These are phyloP conservation scores for Andricus quercusramuli DNA, from an alignment of 2,888 invertebrate species.

Conservation along the genomic window DNA sequence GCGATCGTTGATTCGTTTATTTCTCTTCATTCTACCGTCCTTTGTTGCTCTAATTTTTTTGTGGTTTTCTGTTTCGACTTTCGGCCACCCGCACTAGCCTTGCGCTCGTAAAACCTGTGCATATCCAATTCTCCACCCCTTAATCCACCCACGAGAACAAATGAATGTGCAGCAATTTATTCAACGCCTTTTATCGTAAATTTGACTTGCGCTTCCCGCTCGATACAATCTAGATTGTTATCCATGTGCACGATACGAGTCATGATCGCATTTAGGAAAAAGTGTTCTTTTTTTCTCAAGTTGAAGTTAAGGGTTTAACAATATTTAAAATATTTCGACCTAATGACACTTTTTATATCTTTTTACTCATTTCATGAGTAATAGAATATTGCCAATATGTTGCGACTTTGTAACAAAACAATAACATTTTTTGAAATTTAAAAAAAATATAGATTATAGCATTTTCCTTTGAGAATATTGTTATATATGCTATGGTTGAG, in stretches of 20 bases:
- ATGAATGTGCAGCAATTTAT: conserved; percentile 41
- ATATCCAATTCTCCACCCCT: conserved; percentile 34
- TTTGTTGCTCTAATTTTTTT: conserved; percentile 54
- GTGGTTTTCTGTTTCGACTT: conserved; percentile 38
- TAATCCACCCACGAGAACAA: conserved; percentile 25
- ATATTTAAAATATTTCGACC: not conserved
- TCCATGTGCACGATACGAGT: conserved; percentile 10
- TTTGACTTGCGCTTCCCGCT: conserved; percentile 35
- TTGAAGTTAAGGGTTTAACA: not conserved
- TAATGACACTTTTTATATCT: too few species aligned
- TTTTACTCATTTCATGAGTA: too few species aligned
- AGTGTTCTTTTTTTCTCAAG: not conserved
- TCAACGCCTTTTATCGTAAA: conserved; percentile 39
- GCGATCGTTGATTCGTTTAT: conserved; percentile 77
- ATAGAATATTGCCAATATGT: too few species aligned
- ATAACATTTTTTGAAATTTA: too few species aligned
- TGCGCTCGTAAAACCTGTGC: conserved; percentile 29
- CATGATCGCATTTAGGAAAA: conserved; percentile 1
- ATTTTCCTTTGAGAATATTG: not conserved
- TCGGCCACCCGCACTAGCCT: conserved; percentile 9
- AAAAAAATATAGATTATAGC: too few species aligned
- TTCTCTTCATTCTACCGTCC: conserved; percentile 57
- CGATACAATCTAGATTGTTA: conserved; percentile 37
- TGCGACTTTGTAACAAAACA: too few species aligned
- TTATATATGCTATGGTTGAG: too few species aligned